Evolutionary conservation across 2,113 vertebrate genomes (phyloP).

Genomic region (Megaleporinus macrocephalus): DNA sequence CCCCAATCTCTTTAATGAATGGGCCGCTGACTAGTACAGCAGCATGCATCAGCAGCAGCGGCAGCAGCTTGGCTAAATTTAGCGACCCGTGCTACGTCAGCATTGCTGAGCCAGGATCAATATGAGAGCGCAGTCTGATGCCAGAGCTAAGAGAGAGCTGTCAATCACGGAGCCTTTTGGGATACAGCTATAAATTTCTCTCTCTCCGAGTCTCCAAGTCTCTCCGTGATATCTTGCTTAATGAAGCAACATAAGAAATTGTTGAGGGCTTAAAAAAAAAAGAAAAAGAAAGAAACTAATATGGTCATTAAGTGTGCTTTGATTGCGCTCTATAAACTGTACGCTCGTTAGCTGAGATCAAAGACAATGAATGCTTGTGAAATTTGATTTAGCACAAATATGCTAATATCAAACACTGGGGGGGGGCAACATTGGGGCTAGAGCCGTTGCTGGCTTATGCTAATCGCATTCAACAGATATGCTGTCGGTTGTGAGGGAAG

Average conservation of each 20-base stretch:
- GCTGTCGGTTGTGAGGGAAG: not conserved
- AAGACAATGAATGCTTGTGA: conserved; percentile 3
- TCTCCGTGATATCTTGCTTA: not conserved
- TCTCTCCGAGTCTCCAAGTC: not conserved
- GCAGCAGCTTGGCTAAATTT: conserved; percentile 40
- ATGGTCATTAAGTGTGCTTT: not conserved
- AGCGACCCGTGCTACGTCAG: conserved; percentile 27
- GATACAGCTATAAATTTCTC: not conserved
- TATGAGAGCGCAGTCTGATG: not conserved
- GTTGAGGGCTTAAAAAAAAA: not conserved
- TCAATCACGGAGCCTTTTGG: conserved; percentile 6
- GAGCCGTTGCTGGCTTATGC: not conserved
- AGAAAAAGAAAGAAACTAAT: not conserved
- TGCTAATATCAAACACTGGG: not conserved
- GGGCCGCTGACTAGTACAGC: not conserved
- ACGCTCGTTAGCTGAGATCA: conserved; percentile 30
- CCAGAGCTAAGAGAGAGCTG: conserved; percentile 23
- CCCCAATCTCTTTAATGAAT: conserved; percentile 49
- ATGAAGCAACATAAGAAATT: not conserved
- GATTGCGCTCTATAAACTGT: not conserved
- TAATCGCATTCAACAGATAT: not conserved
- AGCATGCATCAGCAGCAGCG: conserved; percentile 34
- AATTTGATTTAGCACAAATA: conserved; percentile 7
- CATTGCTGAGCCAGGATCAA: conserved; percentile 13
- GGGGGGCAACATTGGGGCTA: not conserved